Base-by-base conservation (phyloP, 2,113 vertebrate genomes). In the Zosterops lateralis region DNA sequence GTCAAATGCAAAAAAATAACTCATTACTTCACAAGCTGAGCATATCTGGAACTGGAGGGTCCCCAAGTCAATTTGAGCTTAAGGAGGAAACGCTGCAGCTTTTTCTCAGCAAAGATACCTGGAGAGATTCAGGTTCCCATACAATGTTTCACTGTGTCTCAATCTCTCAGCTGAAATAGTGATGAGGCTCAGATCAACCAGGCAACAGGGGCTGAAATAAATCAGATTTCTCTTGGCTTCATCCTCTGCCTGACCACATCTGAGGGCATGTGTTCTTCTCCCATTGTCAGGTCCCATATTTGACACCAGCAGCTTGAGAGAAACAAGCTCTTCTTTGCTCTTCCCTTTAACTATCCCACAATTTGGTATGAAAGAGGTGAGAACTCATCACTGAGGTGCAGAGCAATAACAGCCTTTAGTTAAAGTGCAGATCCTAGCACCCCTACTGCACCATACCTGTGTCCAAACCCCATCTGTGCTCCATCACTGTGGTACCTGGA, bases 391-490 rank as follows among this genome's bases (percentile, higher is more conserved):
- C 40, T 21, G 17, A 56, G 17, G 14, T 11, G 64, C 66, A 73
- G 28, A 47, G 12, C 11, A 47, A 16, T 19, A 28, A 32, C 6
- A 86, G 42, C 20, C 22, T 67, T 70, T 6, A 86, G 24, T 45
- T 31, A 8, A 71, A 81, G 38, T 6, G 3, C 17, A 53, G 38
- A 21, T 68, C 11, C 44, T 40, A 61, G 44, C 29, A 38, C 19
- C 16, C 6, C 32, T 53, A 0, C 5, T 60, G 60, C 24, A 87
- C n/a, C 2, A 0, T 26, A 45, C 25, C n/a, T 54, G 0, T 10
- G 17, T 48, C 53, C 42, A 64, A 51, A 6, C 19, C 11, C n/a
- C 10, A 34, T 17, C 29, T 79, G 28, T 68, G 42, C 38, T 86
- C 56, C 58, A 36, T 31, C 56, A 50, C 9, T 0, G 3, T 3